Conservation (phyloP, 1,140 invertebrate genomes). For the Schlechtendalia chinensis region DNA sequence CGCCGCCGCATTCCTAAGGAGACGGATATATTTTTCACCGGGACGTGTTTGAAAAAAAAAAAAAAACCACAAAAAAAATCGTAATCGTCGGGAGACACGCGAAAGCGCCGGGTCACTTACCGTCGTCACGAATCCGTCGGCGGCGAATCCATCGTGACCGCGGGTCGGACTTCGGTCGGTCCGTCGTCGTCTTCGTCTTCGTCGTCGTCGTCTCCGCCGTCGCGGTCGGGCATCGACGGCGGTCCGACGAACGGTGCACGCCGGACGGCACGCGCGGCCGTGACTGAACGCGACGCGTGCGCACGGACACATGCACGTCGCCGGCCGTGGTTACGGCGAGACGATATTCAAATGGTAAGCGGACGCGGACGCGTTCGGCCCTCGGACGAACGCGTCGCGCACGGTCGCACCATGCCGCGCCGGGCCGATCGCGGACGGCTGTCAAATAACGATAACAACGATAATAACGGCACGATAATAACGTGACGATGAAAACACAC, state of each 20-base stretch:
- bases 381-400: not conserved
- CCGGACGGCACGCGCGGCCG: constrained; percentile 15
- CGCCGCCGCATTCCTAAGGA: no score
- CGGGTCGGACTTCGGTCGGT: not conserved
- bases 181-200: constrained; percentile 4
- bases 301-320: not conserved
- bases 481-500: not conserved
- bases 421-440: not conserved
- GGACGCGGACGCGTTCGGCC: not conserved
- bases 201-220: not conserved
- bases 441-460: no score
- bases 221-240: not conserved
- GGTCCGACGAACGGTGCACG: not conserved
- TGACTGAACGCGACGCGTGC: not conserved
- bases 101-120: no score
- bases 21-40: no score
- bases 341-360: not conserved
- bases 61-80: no score
- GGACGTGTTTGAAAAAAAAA: no score
- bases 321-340: no score
- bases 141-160: not conserved
- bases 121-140: constrained; percentile 25
- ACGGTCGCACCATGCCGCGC: not conserved
- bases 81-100: no score
- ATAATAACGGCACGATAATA: not conserved